A percentile compares a stretch with the other conserved stretches of the same genome.
These are phyloP conservation scores for Drosophila parabipectinata DNA, from an alignment of 1,140 invertebrate genomes.

Conservation along the genomic window DNA sequence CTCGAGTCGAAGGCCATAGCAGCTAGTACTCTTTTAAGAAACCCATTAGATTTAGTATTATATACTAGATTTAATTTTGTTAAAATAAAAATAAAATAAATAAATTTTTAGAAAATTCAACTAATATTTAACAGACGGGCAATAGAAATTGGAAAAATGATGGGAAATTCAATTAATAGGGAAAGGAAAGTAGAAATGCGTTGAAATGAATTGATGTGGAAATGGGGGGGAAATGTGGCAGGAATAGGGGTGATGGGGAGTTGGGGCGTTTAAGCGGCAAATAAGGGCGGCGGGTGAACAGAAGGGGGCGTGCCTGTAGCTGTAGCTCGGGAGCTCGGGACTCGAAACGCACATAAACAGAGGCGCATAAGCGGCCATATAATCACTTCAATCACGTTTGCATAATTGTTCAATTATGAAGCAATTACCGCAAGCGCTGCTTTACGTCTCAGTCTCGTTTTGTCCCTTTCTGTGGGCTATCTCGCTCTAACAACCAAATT, in stretches of 20 bases:
- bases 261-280: too few species aligned
- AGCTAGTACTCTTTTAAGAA: too few species aligned
- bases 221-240: neutral
- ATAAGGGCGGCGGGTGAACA: slow-evolving; percentile 12
- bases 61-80: too few species aligned
- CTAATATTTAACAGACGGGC: neutral
- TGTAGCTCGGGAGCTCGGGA: too few species aligned
- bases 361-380: slow-evolving; percentile 74
- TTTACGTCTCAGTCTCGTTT: slow-evolving; percentile 11
- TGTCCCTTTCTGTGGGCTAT: slow-evolving; percentile 7
- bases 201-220: slow-evolving; percentile 21
- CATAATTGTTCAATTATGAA: slow-evolving; percentile 81
- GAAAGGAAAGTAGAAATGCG: neutral
- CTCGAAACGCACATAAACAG: slow-evolving; percentile 50
- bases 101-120: neutral
- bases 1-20: too few species aligned
- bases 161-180: slow-evolving; percentile 50
- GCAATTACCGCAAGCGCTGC: slow-evolving; percentile 74
- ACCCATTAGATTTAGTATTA: too few species aligned
- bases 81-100: too few species aligned
- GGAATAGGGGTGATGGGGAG: neutral
- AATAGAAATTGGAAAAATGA: slow-evolving; percentile 39
- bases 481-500: slow-evolving; percentile 1
- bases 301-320: neutral
- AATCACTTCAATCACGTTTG: slow-evolving; percentile 81